Percentiles rank a stretch among this genome's conserved stretches.
These are phyloP conservation scores for Osmerus mordax DNA, from an alignment of 2,113 vertebrate genomes.

Conservation along the genomic window DNA sequence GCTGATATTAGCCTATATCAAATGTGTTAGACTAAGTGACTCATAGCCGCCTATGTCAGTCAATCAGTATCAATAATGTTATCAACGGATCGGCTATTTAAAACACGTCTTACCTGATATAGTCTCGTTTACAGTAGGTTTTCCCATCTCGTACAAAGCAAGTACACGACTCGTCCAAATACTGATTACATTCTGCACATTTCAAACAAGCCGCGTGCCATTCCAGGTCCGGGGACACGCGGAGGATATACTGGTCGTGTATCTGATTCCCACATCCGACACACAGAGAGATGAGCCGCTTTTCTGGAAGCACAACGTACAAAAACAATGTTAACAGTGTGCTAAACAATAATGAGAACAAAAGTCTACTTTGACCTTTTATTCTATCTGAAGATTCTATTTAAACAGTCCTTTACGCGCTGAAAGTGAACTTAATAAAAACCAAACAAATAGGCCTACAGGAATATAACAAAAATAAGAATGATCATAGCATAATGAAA, in stretches of 20 bases:
- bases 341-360: background rate
- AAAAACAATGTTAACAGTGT: conserved; percentile 2
- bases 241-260: conserved; percentile 98
- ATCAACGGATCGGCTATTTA: background rate
- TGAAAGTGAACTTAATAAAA: too few species aligned
- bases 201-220: conserved; percentile 99
- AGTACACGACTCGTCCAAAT: conserved; percentile 98
- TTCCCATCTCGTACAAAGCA: conserved; percentile 99
- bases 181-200: conserved; percentile 97
- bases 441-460: too few species aligned
- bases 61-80: background rate
- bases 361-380: too few species aligned
- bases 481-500: too few species aligned
- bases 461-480: too few species aligned
- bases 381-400: too few species aligned
- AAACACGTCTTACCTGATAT: conserved; percentile 87
- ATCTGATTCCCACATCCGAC: conserved; percentile 99
- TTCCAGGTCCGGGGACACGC: conserved; percentile 98
- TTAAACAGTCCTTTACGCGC: too few species aligned
- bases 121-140: conserved; percentile 99
- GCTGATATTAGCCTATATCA: too few species aligned
- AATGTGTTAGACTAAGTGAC: too few species aligned
- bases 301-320: conserved; percentile 83
- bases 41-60: background rate
- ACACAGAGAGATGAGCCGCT: conserved; percentile 96